Base-by-base conservation (phyloP, 1,140 invertebrate species). In the Aphaenogaster floridana region DNA sequence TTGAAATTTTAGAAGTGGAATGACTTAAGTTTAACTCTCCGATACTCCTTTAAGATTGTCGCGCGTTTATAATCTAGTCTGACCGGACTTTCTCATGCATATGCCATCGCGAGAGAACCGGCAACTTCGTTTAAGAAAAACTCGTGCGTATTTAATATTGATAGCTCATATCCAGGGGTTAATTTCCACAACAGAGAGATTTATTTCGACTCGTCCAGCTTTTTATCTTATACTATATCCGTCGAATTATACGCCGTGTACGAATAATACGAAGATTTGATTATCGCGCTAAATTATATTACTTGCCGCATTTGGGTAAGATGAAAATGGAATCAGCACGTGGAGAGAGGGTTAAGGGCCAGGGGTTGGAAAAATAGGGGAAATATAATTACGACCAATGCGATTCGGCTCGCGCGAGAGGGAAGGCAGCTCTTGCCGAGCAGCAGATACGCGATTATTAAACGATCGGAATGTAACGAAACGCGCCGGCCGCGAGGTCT, bases 401-500 rank as follows among this genome's bases (percentile, higher is more conserved):
- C 28, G 52, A 59, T 74, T 74, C 42, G 69, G 68, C n/a, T 59
- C 36, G 50, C 69, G 36, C n/a, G 80, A 42, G 28, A 54, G 50
- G 36, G 9, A 45, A 28, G 69, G 61, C 63, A 54, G 78, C 68
- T 69, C 34, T 54, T 36, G 48, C 63, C 64, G 78, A 34, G 66
- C 76, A 45, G 78, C 64, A 15, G 69, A 80, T 80, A 80, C 63
- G 78, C 78, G 78, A 84, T 84, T 84, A 84, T 84, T 84, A 84
- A 84, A 84, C 69, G 80, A 84, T 84, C 80, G 80, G 80, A 74
- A 84, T 57, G 80, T 74, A 84, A 84, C 50, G 80, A 84, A 84
- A 84, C 69, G 80, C 42, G 80, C 48, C 48, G 48, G 83, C 69
- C 80, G 64, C 81, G 80, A 84, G 80, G 57, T 84, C 80, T 84